Evolutionary conservation across 2,797 vertebrate species (phyloP), one percentile per base, ranked within the genome.

Genomic region (Xerus rutilus): DNA sequence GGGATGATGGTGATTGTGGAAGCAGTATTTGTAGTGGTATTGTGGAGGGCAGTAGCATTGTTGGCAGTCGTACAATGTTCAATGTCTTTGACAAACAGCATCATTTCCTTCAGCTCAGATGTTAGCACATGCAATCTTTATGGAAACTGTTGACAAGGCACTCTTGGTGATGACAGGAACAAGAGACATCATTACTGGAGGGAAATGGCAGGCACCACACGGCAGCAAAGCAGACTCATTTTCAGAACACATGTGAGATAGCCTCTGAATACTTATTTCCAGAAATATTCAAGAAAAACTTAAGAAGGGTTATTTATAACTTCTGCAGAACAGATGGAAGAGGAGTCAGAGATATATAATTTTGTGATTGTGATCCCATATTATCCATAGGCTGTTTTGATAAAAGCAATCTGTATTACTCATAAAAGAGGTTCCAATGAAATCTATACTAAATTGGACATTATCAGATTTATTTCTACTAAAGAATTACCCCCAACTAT

Each of bases 241-340:
- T 96, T 89, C 18, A 89, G 59, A 95, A 23, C 93, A 91, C 84
- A 87, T 87, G 92, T 72, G 77, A 94, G 47, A 84, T 86, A 79
- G 52, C 72, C 67, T 87, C 65, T 84, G 85, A 87, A 62, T 73
- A 67, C 54, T 95, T 89, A 87, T 82, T 91, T 77, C 74, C 49
- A 96, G 64, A 96, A 96, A 92, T 93, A 93, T 91, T 83, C 54
- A 32, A 35, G 76, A 70, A 95, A 91, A 89, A 84, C 74, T 95
- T 94, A 84, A 86, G 89, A 96, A 93, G n/a, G 72, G 72, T 91
- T 97, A 96, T 97, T 96, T 96, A 94, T 95, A 97, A 89, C 79
- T 93, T 93, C 70, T 76, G 18, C 65, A 83, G 84, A 93, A 12
- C 94, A 92, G 90, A 91, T 93, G 70, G 81, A 25, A 88, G 25